Conservation (phyloP, 2,888 invertebrate species). For the Ophion ventricosus region DNA sequence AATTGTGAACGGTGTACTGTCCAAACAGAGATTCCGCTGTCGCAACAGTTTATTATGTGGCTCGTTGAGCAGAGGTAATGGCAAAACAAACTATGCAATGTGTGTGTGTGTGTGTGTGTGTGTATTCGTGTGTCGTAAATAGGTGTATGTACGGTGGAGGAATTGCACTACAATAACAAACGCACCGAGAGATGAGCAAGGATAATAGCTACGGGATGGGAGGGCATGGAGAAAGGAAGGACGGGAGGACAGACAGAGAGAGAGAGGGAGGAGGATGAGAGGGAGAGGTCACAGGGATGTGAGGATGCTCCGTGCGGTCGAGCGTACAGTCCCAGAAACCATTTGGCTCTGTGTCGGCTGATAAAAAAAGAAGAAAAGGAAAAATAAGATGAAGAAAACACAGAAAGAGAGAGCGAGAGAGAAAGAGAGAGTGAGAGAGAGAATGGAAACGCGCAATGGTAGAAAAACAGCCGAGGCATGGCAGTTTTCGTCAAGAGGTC, state of each 20-base stretch:
- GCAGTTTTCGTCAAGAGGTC: conserved; percentile 61
- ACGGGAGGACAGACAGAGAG: conserved; percentile 21
- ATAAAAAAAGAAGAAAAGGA: conserved; percentile 73
- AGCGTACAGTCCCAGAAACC: conserved; percentile 79
- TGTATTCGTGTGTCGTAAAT: too few species aligned
- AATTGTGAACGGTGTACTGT: conserved; percentile 55
- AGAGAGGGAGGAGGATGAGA: conserved; percentile 30
- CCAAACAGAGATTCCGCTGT: conserved; percentile 55
- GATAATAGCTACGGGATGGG: conserved; percentile 55
- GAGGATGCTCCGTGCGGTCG: conserved; percentile 66
- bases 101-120: conserved; percentile 9
- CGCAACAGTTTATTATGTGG: conserved; percentile 65
- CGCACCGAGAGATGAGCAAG: conserved; percentile 62
- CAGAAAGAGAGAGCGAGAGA: conserved; percentile 31
- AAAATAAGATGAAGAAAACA: conserved; percentile 57
- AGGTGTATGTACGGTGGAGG: conserved; percentile 3
- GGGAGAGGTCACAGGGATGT: conserved; percentile 45
- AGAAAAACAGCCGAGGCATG: conserved; percentile 61
- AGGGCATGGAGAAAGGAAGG: conserved; percentile 19
- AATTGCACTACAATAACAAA: conserved; percentile 62
- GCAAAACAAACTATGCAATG: conserved; percentile 47
- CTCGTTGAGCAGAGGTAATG: conserved; percentile 71
- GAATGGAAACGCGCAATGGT: conserved; percentile 59
- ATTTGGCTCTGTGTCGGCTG: conserved; percentile 75
- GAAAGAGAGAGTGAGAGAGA: conserved; percentile 54